Evolutionary conservation across 2,797 vertebrate species (phyloP).

Genomic region (Sebastiscus albofasciatus): DNA sequence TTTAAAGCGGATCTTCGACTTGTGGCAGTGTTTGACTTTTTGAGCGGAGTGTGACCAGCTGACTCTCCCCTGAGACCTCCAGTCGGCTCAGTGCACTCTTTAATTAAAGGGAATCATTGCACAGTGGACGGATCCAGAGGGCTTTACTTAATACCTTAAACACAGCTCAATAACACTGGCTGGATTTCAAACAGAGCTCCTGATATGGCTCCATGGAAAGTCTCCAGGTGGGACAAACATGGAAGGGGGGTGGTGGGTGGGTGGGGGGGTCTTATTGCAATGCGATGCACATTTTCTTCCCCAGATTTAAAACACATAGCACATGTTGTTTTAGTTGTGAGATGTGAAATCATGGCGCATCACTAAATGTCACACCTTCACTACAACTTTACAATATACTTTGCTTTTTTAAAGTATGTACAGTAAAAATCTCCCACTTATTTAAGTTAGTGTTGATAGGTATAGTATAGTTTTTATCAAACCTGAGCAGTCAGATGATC

Average conservation of each 20-base stretch:
- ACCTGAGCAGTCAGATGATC: too few relatives aligned
- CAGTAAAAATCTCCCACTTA: too few relatives aligned
- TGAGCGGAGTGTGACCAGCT: slow-evolving; percentile 52
- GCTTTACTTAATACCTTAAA: slow-evolving; percentile 78
- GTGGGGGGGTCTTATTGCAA: neutral
- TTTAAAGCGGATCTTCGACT: slow-evolving; percentile 72
- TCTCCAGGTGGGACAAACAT: slow-evolving; percentile 18
- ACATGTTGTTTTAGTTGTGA: neutral
- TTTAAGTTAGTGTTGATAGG: too few relatives aligned
- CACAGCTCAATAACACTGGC: slow-evolving; percentile 66
- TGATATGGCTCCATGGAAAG: slow-evolving; percentile 27
- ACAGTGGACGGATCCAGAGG: slow-evolving; percentile 65
- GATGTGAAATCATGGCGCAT: neutral
- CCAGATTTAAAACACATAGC: neutral
- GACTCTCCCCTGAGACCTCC: slow-evolving; percentile 62
- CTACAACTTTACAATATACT: too few relatives aligned
- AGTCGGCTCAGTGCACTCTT: slow-evolving; percentile 71
- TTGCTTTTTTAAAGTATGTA: too few relatives aligned
- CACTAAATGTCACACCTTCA: too few relatives aligned
- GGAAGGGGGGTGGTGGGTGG: neutral
- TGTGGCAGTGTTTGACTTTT: slow-evolving; percentile 70
- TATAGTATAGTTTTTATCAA: too few relatives aligned
- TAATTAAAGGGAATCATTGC: slow-evolving; percentile 83
- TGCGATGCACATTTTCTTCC: neutral
- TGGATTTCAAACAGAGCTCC: slow-evolving; percentile 57